Conservation (phyloP, 92 coral and sea anemone genomes). For the Zoanthus sociatus region DNA sequence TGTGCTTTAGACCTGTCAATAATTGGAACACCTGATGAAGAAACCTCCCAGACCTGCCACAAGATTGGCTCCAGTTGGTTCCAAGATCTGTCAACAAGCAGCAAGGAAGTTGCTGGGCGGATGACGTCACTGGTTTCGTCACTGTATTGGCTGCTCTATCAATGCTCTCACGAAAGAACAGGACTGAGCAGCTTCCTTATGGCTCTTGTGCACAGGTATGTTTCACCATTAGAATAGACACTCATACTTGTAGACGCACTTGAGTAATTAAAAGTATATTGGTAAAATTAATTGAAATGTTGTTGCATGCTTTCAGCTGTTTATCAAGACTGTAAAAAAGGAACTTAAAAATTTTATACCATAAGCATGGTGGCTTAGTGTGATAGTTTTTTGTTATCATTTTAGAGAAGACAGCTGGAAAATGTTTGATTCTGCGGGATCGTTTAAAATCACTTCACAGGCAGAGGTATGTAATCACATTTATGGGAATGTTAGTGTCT, state of each 20-base stretch:
- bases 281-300: neutral
- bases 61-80: constrained; percentile 64
- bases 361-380: neutral
- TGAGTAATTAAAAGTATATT: no score
- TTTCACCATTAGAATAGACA: neutral
- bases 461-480: constrained; percentile 4
- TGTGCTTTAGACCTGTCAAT: constrained; percentile 19
- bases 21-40: constrained; percentile 20
- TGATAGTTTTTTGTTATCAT: neutral
- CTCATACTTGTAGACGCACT: no score
- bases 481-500: no score
- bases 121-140: constrained; percentile 75
- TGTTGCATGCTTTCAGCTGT: no score
- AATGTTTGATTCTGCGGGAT: constrained; percentile 69
- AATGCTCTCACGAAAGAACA: constrained; percentile 69
- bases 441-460: constrained; percentile 5
- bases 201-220: constrained; percentile 93
- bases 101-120: constrained; percentile 7
- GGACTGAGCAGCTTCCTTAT: constrained; percentile 83
- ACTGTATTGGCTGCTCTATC: constrained; percentile 88
- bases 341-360: no score
- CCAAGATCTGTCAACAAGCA: constrained; percentile 41
- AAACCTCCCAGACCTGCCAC: neutral
- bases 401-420: constrained; percentile 89
- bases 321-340: no score